Base-by-base conservation (phyloP, 2,797 vertebrate species). In the Eurystomus glaucurus region DNA sequence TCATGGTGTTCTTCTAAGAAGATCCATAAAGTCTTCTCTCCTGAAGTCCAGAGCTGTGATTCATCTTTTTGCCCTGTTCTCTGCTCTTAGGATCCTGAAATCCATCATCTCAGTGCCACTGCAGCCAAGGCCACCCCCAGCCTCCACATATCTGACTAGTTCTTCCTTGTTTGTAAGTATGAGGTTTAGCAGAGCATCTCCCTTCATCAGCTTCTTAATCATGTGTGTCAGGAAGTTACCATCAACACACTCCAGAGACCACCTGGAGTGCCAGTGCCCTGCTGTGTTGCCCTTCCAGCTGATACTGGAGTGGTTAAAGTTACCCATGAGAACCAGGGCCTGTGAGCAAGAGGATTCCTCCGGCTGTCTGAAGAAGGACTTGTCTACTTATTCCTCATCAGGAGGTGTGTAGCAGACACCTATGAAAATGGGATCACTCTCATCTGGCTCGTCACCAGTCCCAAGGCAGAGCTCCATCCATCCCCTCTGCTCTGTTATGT, bases 401-500 rank as follows among this genome's bases (percentile, higher is more conserved):
- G 17, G n/a, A 60, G 6, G 7, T 54, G 39, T 66, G 25, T 54
- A 85, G 57, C 13, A 62, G 70, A 10, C 1, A 1, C 35, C 35
- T 11, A 3, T 19, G 66, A 9, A 15, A 43, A 11, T 18, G 18
- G 20, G 22, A 64, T 51, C 4, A 3, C 31, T 43, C 28, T 66
- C 6, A 60, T 45, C 22, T 50, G 33, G 14, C 31, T 70, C 31
- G 45, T 65, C 16, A 39, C 19, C 14, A n/a, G 21, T 41, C 25
- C 23, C 18, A 61, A 41, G 64, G 37, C 68, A 74, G 16, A 65
- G 6, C 43, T 61, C 18, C 31, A 28, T 35, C 18, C 14, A 29
- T 33, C 37, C 6, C 18, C 21, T 31, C 60, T 76, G 41, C 41
- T 86, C 35, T 39, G 0, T 15, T 15, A 31, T 0, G 0, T 26